Conservation (phyloP, 2,113 vertebrate genomes). For the Excalfactoria chinensis region DNA sequence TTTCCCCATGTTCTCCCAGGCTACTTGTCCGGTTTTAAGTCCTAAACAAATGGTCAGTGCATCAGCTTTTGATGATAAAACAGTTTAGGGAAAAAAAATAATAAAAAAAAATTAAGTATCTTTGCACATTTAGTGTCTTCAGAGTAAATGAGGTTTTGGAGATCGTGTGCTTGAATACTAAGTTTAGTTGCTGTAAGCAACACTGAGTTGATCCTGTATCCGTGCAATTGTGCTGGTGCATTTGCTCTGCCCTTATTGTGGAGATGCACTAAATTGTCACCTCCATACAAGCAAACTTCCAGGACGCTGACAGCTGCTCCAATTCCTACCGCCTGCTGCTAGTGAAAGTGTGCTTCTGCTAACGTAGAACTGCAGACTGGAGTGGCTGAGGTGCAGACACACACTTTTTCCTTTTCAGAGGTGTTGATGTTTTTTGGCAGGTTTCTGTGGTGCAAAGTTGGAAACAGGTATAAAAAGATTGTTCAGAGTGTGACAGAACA, state of each 20-base stretch:
- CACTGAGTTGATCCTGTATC: not conserved
- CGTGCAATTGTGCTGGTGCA: not conserved
- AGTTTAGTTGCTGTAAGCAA: not conserved
- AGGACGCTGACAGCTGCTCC: not conserved
- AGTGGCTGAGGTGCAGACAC: not conserved
- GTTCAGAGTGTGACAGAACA: not conserved
- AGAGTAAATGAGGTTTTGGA: not conserved
- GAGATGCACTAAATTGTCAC: not conserved
- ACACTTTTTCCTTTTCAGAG: not conserved
- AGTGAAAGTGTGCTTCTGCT: not conserved
- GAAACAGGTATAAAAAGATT: not conserved
- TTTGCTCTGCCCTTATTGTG: not conserved
- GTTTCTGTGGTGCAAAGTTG: not conserved
- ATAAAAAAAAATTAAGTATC: not conserved
- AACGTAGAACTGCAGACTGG: not conserved
- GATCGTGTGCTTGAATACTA: not conserved
- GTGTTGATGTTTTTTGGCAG: conserved; percentile 25
- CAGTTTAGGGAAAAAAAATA: not conserved
- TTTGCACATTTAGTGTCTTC: not conserved
- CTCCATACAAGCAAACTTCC: not conserved
- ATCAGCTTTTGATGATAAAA: not conserved
- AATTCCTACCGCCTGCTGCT: not conserved
- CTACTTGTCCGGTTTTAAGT: not conserved
- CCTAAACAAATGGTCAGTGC: not conserved
- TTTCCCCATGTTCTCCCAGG: not conserved